phyloP scores from a whole-genome alignment of 2,797 vertebrate species.

The Coregonus suidteri region DNA sequence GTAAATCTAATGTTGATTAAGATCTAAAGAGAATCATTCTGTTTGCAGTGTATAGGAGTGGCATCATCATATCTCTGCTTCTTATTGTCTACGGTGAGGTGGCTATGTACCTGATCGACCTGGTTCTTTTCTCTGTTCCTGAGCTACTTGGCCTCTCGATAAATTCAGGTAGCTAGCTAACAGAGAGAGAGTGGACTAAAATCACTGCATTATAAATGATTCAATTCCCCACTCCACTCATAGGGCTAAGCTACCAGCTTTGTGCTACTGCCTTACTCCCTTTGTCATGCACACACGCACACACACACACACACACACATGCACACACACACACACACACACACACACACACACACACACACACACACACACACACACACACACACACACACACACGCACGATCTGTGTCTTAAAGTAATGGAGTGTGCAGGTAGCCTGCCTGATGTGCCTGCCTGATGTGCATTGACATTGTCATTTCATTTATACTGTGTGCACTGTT shows the following conservation, averaged over 20 bases:
- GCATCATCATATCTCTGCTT: neutral
- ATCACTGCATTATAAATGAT: slow-evolving; percentile 2
- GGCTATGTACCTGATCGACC: too few species aligned
- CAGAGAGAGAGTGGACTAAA: neutral
- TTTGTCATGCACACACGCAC: neutral
- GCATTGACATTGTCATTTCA: slow-evolving; percentile 7
- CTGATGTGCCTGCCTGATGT: neutral
- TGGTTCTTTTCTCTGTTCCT: neutral
- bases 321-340: too few species aligned
- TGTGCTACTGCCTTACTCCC: neutral
- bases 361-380: too few species aligned
- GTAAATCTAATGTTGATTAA: neutral
- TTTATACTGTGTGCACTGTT: neutral
- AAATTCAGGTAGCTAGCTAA: neutral
- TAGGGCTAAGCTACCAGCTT: neutral
- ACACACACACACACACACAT: too few species aligned
- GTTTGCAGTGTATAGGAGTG: neutral
- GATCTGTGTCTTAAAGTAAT: neutral
- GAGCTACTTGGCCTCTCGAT: neutral
- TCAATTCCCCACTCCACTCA: neutral
- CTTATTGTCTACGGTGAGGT: neutral
- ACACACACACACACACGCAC: neutral
- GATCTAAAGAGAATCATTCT: neutral
- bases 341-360: too few species aligned
- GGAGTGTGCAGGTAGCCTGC: neutral